Evolutionary conservation across 2,797 vertebrate genomes (phyloP).

Genomic region (Ptychadena robeensis): DNA sequence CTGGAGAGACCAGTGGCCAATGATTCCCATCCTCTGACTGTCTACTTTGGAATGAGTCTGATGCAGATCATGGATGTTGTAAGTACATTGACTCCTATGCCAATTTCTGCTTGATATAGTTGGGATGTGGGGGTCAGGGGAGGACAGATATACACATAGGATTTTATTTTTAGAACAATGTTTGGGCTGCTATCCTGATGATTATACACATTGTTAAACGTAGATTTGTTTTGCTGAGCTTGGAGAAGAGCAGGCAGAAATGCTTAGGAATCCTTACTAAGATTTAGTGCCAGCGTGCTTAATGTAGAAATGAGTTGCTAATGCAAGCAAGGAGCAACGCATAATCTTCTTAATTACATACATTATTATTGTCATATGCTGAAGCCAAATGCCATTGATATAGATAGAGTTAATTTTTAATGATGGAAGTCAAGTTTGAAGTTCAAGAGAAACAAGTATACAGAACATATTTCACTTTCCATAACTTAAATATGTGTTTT

Average conservation of each 20-base stretch:
- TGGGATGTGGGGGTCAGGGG: not conserved
- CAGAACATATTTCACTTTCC: not conserved
- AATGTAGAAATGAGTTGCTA: not conserved
- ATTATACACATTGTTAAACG: not conserved
- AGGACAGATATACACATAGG: not conserved
- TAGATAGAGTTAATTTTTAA: not conserved
- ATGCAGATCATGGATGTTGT: constrained; percentile 99
- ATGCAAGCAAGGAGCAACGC: not conserved
- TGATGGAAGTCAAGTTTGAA: not conserved
- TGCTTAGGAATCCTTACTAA: not conserved
- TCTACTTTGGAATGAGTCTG: constrained; percentile 88
- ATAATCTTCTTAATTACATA: not conserved
- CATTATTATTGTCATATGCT: not conserved
- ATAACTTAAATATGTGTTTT: not conserved
- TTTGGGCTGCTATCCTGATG: not conserved
- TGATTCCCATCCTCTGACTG: constrained; percentile 90
- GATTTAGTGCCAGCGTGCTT: not conserved
- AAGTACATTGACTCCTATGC: constrained; percentile 64
- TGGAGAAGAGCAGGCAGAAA: not conserved
- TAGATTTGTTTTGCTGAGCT: not conserved
- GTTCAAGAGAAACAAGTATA: too few species aligned
- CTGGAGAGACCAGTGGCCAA: constrained; percentile 94
- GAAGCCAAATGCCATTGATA: not conserved
- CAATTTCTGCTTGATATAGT: not conserved
- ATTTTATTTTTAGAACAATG: not conserved